Conservation (phyloP, 2,797 vertebrate species). For the Alcedo atthis region DNA sequence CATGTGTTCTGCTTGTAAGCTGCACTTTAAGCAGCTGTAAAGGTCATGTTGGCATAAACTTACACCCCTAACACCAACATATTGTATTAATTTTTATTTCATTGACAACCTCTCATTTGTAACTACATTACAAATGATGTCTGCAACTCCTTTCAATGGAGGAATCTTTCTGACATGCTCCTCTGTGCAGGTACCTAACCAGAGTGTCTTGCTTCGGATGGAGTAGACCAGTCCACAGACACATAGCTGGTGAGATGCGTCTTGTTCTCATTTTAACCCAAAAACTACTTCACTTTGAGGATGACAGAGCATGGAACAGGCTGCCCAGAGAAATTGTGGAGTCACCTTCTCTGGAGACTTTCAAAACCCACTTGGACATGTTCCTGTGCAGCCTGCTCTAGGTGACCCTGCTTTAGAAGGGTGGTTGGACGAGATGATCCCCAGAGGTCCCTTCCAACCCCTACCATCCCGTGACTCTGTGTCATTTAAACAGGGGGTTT, state of each 20-base stretch:
- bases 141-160: not conserved
- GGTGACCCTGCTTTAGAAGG: too few species aligned
- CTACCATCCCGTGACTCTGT: too few species aligned
- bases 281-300: too few species aligned
- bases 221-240: not conserved
- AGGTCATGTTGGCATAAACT: not conserved
- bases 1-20: not conserved
- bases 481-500: too few species aligned
- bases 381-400: too few species aligned
- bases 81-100: not conserved
- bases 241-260: too few species aligned
- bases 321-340: too few species aligned
- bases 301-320: too few species aligned
- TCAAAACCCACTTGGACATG: too few species aligned
- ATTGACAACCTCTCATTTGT: not conserved
- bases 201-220: not conserved
- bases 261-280: not conserved
- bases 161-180: not conserved
- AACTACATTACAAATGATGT: not conserved
- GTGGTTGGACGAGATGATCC: too few species aligned
- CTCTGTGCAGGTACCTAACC: not conserved
- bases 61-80: not conserved
- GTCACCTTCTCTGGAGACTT: too few species aligned
- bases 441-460: too few species aligned
- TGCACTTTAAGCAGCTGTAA: not conserved